Percentiles rank a stretch among this genome's conserved stretches.
These are phyloP conservation scores for Drosophila pectinifera DNA, from an alignment of 1,140 invertebrate species.

Conservation along the genomic window DNA sequence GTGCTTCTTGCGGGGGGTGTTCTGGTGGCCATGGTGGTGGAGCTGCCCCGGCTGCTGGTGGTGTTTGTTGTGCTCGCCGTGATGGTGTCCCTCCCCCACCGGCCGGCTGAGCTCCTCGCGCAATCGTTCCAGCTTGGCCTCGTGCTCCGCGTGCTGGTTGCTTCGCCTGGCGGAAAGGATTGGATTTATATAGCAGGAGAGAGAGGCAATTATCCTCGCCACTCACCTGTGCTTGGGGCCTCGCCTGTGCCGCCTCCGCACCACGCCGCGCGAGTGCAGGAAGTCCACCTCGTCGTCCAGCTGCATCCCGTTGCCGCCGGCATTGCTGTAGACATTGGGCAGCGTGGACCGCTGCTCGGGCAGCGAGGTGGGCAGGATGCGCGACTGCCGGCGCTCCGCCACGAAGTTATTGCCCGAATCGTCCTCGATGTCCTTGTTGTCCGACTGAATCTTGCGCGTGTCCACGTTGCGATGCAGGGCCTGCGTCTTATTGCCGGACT, in stretches of 20 bases:
- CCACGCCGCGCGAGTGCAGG: conserved; percentile 64
- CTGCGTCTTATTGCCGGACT: conserved; percentile 59
- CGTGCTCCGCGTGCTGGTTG: conserved; percentile 58
- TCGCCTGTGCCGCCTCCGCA: conserved; percentile 73
- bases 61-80: conserved; percentile 22
- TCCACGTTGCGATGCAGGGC: conserved; percentile 76
- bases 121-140: conserved; percentile 63
- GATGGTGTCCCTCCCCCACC: conserved; percentile 39
- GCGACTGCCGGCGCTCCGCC: conserved; percentile 56
- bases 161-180: conserved; percentile 8
- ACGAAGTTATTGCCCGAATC: conserved; percentile 84
- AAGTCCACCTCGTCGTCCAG: conserved; percentile 80
- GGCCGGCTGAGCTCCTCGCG: conserved; percentile 76
- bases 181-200: neutral
- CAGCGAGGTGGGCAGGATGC: conserved; percentile 76
- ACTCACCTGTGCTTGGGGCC: conserved; percentile 76
- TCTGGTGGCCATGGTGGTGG: conserved; percentile 45
- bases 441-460: conserved; percentile 82
- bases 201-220: neutral
- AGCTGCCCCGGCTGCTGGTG: conserved; percentile 28
- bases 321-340: conserved; percentile 82
- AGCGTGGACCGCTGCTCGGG: conserved; percentile 79
- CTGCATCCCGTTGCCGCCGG: conserved; percentile 81
- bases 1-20: conserved; percentile 52
- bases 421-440: conserved; percentile 84